Percentiles rank a stretch among this genome's conserved stretches.
Evolutionary conservation across 1,140 invertebrate genomes (phyloP).

Genomic region (Adoxophyes honmai): DNA sequence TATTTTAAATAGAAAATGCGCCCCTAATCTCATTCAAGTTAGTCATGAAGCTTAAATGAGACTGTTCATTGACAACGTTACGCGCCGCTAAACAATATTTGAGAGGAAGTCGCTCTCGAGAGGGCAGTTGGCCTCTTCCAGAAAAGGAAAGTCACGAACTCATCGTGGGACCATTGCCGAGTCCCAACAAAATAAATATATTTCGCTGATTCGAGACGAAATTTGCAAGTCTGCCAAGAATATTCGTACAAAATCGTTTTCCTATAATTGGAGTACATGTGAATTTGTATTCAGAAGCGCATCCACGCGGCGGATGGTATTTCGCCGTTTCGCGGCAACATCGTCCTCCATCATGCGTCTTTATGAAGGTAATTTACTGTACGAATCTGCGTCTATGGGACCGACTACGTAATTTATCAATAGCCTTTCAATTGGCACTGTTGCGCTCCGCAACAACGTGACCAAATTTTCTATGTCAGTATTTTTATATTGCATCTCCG

Average conservation of each 20-base stretch:
- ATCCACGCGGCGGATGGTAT: slow-evolving; percentile 62
- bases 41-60: slow-evolving; percentile 7
- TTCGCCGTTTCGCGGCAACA: slow-evolving; percentile 62
- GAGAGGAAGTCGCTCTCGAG: slow-evolving; percentile 15
- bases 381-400: slow-evolving; percentile 33
- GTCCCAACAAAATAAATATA: slow-evolving; percentile 72
- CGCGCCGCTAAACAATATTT: slow-evolving; percentile 15
- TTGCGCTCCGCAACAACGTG: not conserved
- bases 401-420: slow-evolving; percentile 18
- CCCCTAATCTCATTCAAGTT: not conserved
- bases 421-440: not conserved
- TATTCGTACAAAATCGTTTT: slow-evolving; percentile 76
- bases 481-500: no score
- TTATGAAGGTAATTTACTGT: slow-evolving; percentile 71
- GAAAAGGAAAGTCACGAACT: slow-evolving; percentile 52
- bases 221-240: slow-evolving; percentile 77
- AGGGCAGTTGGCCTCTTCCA: slow-evolving; percentile 30
- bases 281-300: slow-evolving; percentile 75
- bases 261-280: slow-evolving; percentile 77
- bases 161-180: slow-evolving; percentile 46
- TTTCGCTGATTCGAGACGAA: slow-evolving; percentile 69
- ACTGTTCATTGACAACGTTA: slow-evolving; percentile 10
- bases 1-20: not conserved
- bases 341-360: slow-evolving; percentile 68
- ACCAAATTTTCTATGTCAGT: no score